Evolutionary conservation across 2,797 vertebrate genomes (phyloP).

Genomic region (Chromobotia macracanthus): DNA sequence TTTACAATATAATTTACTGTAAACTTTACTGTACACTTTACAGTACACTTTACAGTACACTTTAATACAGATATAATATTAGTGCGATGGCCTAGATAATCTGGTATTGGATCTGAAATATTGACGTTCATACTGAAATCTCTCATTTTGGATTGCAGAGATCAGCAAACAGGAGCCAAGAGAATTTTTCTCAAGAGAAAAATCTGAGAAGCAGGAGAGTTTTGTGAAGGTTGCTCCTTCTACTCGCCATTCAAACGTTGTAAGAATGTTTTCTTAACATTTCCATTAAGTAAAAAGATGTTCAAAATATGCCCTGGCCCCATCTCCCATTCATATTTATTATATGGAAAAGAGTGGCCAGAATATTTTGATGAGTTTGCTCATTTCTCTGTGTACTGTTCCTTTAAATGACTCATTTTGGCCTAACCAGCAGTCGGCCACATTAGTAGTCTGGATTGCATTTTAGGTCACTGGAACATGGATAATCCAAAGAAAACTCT

Average conservation of each 20-base stretch:
- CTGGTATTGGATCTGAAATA: not conserved
- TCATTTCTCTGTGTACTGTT: not conserved
- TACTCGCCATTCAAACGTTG: no score
- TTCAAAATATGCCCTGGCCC: no score
- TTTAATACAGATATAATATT: no score
- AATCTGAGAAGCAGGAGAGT: not conserved
- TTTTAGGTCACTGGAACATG: constrained; percentile 20
- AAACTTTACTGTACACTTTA: no score
- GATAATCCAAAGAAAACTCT: constrained; percentile 25
- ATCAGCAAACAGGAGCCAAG: not conserved
- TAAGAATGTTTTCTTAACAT: no score
- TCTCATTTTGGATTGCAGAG: not conserved
- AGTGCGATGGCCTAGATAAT: no score
- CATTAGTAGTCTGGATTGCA: constrained; percentile 33
- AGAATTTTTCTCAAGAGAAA: not conserved
- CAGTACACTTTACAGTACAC: no score
- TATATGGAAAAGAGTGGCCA: not conserved
- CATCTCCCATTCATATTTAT: not conserved
- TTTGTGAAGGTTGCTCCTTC: not conserved
- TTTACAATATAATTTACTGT: no score
- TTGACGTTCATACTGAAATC: not conserved
- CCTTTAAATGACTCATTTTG: constrained; percentile 39
- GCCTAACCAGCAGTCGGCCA: not conserved
- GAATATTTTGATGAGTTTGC: not conserved
- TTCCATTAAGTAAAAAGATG: no score